These are phyloP conservation scores for Pseudolycoriella hygida DNA, from an alignment of 2,888 invertebrate species.

Conservation along the genomic window DNA sequence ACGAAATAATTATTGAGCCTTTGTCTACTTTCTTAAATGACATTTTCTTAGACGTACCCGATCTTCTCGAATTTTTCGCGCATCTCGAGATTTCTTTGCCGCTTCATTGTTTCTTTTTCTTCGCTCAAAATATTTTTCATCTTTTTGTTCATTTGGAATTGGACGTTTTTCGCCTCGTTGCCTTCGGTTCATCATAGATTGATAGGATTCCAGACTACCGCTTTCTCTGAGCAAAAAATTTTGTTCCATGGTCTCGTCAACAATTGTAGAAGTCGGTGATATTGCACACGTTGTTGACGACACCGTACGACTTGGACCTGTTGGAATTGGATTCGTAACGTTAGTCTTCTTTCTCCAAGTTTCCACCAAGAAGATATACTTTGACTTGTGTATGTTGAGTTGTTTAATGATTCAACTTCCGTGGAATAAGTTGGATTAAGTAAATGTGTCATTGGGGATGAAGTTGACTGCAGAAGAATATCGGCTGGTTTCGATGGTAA, in stretches of 20 bases:
- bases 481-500: constrained; percentile 4
- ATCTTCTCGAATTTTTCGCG: constrained; percentile 71
- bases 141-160: constrained; percentile 73
- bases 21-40: not conserved
- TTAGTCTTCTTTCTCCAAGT: no score
- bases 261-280: constrained; percentile 8
- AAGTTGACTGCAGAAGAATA: not conserved
- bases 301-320: constrained; percentile 7
- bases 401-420: not conserved
- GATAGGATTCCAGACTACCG: constrained; percentile 11
- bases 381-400: not conserved
- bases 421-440: not conserved
- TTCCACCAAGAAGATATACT: no score
- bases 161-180: constrained; percentile 70
- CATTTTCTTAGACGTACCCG: constrained; percentile 35
- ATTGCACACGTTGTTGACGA: constrained; percentile 7
- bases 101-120: constrained; percentile 78
- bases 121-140: constrained; percentile 77
- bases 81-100: constrained; percentile 81
- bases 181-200: constrained; percentile 28
- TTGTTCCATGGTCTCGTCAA: not conserved
- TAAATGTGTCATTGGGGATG: constrained; percentile 8
- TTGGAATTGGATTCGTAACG: no score
- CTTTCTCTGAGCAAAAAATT: not conserved
- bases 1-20: not conserved